Conservation (phyloP, 2,113 vertebrate genomes). For the Nibea coibor region DNA sequence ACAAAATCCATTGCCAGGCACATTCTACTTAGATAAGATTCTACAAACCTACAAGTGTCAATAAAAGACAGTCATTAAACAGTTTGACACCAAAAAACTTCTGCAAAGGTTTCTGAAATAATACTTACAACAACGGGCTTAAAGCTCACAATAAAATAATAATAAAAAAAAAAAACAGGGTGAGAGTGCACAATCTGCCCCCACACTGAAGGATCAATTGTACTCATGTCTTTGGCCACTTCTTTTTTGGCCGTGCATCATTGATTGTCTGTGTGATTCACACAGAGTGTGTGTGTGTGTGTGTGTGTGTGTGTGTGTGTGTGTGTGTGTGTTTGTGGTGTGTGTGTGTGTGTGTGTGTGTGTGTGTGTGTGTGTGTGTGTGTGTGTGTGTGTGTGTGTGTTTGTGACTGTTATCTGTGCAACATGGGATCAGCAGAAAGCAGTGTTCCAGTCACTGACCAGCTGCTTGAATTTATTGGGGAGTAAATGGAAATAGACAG, state of each 20-base stretch:
- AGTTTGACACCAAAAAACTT: not conserved
- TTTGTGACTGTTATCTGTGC: constrained; percentile 53
- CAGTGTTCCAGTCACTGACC: constrained; percentile 65
- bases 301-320: constrained; percentile 29
- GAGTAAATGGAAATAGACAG: constrained; percentile 67
- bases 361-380: constrained; percentile 22
- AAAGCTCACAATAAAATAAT: not conserved
- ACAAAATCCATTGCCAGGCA: not conserved
- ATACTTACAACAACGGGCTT: not conserved
- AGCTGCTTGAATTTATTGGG: constrained; percentile 62
- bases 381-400: constrained; percentile 27
- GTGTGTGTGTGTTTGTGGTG: constrained; percentile 17
- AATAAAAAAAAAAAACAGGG: too few species aligned
- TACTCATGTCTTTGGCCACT: constrained; percentile 47
- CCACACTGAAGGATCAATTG: constrained; percentile 54
- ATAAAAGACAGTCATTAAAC: not conserved
- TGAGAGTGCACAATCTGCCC: not conserved
- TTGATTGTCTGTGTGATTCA: constrained; percentile 53
- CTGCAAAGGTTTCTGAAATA: not conserved
- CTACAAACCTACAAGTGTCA: constrained; percentile 8
- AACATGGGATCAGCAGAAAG: constrained; percentile 54
- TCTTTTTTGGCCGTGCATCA: constrained; percentile 43
- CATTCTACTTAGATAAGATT: not conserved
- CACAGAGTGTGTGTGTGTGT: constrained; percentile 26
- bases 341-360: constrained; percentile 30